phyloP scores from a whole-genome alignment of 2,113 vertebrate species.

The Phyllopteryx taeniolatus region DNA sequence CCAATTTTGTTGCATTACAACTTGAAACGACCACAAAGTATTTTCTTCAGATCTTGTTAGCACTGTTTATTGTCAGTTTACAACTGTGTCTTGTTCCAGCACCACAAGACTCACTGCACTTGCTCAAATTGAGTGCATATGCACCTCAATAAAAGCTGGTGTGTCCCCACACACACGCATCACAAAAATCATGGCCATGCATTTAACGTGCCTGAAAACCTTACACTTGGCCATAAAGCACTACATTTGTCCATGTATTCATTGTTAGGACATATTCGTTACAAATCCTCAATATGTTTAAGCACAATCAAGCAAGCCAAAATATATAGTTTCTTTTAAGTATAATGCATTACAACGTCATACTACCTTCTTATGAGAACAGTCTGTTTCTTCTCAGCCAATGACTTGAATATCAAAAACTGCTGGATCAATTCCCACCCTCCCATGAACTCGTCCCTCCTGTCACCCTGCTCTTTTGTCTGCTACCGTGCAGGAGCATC shows the following conservation, averaged over 20 bases:
- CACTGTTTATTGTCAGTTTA: too few species aligned
- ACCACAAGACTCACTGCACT: too few species aligned
- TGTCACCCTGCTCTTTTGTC: constrained; percentile 20
- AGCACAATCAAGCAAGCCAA: background rate
- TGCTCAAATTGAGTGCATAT: too few species aligned
- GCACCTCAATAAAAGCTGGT: too few species aligned
- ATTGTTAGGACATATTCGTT: background rate
- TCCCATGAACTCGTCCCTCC: constrained; percentile 20
- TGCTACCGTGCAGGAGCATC: constrained; percentile 27
- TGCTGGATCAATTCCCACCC: constrained; percentile 17
- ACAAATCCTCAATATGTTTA: background rate
- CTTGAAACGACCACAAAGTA: too few species aligned
- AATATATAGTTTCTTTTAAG: background rate
- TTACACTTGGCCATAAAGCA: too few species aligned
- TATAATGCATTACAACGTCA: background rate
- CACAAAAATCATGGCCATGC: too few species aligned
- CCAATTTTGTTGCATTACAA: too few species aligned
- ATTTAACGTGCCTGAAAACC: too few species aligned
- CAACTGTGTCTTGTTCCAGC: too few species aligned
- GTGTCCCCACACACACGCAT: too few species aligned
- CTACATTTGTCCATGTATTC: background rate
- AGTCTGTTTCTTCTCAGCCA: background rate
- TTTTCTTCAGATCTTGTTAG: too few species aligned
- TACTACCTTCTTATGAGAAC: background rate
- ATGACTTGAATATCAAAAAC: background rate